Base-by-base conservation (phyloP, 2,113 vertebrate genomes). In the Peromyscus maniculatus region DNA sequence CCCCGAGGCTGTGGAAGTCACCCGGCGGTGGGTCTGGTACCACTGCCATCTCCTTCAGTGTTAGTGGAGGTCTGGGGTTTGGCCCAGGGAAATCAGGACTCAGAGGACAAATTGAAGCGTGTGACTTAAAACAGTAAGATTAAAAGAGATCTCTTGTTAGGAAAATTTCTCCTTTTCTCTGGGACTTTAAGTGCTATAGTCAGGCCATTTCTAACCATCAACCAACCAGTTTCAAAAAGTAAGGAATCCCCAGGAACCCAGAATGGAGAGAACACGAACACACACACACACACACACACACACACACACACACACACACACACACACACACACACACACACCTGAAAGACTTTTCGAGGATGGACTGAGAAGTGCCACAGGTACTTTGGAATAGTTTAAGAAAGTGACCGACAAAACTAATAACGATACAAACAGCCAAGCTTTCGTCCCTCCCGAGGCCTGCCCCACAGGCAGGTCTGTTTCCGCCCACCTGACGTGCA, bases 321-420 rank as follows among this genome's bases (percentile, higher is more conserved):
- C 59, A n/a, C 52, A n/a, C 69, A n/a, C 69, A n/a, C 69, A 19
- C 69, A 39, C 71, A 39, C 74, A 75, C 74, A 5, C 36, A 5
- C 15, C 7, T 55, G 43, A 46, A 80, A 87, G 39, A 19, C 9
- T 55, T 72, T 15, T 3, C 69, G 39, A 43, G 21, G 33, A 28
- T 72, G 21, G 16, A 4, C n/a, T 57, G 49, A 11, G 67, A 69
- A 72, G 12, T 39, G 39, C n/a, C 9, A n/a, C 57, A 13, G 17
- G 7, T 43, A 52, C 36, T 69, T 91, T 69, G 80, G 93, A 97
- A 96, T n/a, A 78, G 33, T 87, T 96, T 91, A 82, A 89, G 72
- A 66, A 89, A 36, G 43, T 22, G 67, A 83, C 55, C 26, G 10
- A 59, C 83, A 84, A 91, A 91, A 89, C 64, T 43, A 87, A 24